These are phyloP conservation scores for Muricea muricata DNA, from an alignment of 92 coral and sea anemone genomes.

Conservation along the genomic window DNA sequence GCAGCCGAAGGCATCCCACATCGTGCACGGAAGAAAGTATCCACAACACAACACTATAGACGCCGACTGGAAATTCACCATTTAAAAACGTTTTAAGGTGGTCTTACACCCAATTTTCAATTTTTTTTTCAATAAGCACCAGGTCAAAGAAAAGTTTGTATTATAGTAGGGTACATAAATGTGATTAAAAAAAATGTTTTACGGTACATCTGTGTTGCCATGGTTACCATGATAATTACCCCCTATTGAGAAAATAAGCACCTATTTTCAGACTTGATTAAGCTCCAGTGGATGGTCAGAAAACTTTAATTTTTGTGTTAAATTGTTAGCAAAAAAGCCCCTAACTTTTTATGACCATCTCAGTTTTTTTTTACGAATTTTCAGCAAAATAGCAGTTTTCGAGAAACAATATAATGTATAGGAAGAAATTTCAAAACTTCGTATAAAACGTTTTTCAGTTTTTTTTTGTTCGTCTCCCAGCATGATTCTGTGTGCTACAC, in stretches of 20 bases:
- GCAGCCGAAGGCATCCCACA: too few species aligned
- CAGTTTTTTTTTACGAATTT: neutral
- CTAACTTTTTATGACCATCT: neutral
- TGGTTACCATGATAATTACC: neutral
- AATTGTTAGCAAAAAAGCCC: neutral
- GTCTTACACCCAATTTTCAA: too few species aligned
- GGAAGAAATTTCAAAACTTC: neutral
- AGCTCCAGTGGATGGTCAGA: neutral
- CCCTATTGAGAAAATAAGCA: neutral
- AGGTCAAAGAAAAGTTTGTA: neutral
- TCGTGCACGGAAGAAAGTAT: too few species aligned
- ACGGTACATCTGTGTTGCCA: constrained; percentile 1
- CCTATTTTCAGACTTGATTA: neutral
- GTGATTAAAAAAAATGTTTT: neutral
- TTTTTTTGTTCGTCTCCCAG: neutral
- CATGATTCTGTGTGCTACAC: neutral
- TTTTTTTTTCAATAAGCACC: too few species aligned
- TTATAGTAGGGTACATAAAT: too few species aligned
- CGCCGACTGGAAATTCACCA: too few species aligned
- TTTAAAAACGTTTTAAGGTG: too few species aligned
- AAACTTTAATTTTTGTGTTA: neutral
- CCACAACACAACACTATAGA: too few species aligned
- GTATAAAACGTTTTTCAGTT: neutral
- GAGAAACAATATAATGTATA: neutral
- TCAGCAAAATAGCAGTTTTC: neutral